A percentile compares a stretch with the other conserved stretches of the same genome.
Evolutionary conservation across 2,888 invertebrate species (phyloP).

Genomic region (Tetheella fluctuosa): DNA sequence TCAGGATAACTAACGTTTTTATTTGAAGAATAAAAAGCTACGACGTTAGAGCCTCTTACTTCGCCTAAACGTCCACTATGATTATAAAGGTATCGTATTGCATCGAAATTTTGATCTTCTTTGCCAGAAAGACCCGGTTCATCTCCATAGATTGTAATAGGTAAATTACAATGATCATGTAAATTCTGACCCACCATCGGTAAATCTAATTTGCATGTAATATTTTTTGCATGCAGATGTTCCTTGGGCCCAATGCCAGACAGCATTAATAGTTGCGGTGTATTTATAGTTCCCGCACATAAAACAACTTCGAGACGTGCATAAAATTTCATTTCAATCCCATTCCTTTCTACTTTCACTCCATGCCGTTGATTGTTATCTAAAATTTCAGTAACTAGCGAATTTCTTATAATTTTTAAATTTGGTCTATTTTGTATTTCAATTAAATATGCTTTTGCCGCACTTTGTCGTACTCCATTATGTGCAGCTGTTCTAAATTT

Average conservation of each 20-base stretch:
- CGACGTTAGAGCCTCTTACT: conserved; percentile 83
- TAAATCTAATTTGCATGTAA: conserved; percentile 50
- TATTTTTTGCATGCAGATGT: conserved; percentile 40
- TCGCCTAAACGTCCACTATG: conserved; percentile 67
- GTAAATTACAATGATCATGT: conserved; percentile 66
- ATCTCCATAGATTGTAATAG: conserved; percentile 44
- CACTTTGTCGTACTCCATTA: not conserved
- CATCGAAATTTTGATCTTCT: conserved; percentile 36
- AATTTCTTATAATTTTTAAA: conserved; percentile 26
- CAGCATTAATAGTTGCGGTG: conserved; percentile 31
- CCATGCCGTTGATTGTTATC: conserved; percentile 10
- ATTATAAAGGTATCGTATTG: conserved; percentile 38
- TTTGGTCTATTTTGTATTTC: conserved; percentile 21
- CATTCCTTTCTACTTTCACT: not conserved
- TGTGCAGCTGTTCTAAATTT: conserved; percentile 8
- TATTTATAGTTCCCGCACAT: conserved; percentile 27
- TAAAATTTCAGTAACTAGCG: conserved; percentile 25
- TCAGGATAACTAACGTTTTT: conserved; percentile 43
- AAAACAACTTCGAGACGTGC: conserved; percentile 32
- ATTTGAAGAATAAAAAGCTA: conserved; percentile 82
- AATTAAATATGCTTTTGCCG: conserved; percentile 25
- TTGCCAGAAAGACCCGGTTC: conserved; percentile 39
- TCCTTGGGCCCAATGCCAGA: conserved; percentile 33
- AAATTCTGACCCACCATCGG: conserved; percentile 67
- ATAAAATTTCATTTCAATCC: conserved; percentile 10